Conservation (phyloP, 1,140 invertebrate genomes). For the Orussus abietinus region DNA sequence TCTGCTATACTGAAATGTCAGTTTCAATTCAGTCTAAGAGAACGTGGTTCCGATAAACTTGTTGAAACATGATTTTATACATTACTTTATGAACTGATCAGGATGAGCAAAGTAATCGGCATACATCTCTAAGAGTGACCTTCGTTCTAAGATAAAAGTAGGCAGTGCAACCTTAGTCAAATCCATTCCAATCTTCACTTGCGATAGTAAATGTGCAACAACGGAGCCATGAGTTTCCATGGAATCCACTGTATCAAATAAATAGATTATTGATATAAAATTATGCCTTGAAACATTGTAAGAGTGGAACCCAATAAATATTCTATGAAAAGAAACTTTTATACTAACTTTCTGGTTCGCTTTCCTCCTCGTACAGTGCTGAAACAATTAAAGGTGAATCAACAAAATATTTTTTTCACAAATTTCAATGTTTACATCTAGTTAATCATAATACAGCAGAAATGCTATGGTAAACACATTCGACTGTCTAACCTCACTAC, state of each 20-base stretch:
- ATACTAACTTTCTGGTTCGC: slow-evolving; percentile 72
- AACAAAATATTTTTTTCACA: background rate
- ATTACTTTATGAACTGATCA: slow-evolving; percentile 88
- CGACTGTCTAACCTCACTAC: slow-evolving; percentile 1
- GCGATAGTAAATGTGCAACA: slow-evolving; percentile 89
- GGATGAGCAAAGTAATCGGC: slow-evolving; percentile 98
- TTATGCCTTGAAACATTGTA: too few species aligned
- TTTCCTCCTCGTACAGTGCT: slow-evolving; percentile 85
- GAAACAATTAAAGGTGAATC: slow-evolving; percentile 39
- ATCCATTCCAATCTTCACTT: slow-evolving; percentile 98
- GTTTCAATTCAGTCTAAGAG: slow-evolving; percentile 5
- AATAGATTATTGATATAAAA: slow-evolving; percentile 5
- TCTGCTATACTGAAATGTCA: slow-evolving; percentile 71
- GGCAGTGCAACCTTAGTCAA: slow-evolving; percentile 95
- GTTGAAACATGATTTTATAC: slow-evolving; percentile 7
- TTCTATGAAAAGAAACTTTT: slow-evolving; percentile 1
- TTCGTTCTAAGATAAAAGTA: slow-evolving; percentile 93
- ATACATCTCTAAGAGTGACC: slow-evolving; percentile 96
- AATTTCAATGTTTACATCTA: slow-evolving; percentile 6
- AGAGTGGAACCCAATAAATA: slow-evolving; percentile 1
- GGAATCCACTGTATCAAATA: slow-evolving; percentile 57
- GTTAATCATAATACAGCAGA: background rate
- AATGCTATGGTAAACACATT: slow-evolving; percentile 8
- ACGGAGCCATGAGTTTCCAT: slow-evolving; percentile 94
- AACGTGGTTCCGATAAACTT: background rate